Percentiles rank a stretch among this genome's conserved stretches.
Conservation (phyloP, 2,888 invertebrate species). For the Venustoraphidia nigricollis region DNA sequence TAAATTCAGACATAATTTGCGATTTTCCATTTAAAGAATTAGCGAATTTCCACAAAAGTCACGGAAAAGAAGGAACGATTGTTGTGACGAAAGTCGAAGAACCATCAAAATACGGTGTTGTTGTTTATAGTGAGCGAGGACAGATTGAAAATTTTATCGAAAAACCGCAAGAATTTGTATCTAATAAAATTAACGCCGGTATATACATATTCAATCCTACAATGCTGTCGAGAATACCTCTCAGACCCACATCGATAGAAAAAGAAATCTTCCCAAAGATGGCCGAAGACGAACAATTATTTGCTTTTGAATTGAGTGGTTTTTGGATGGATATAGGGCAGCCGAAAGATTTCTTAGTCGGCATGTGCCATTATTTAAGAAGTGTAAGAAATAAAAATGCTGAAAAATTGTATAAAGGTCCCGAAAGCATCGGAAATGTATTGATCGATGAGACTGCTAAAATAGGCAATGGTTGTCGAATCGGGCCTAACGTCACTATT, state of each 20-base stretch:
- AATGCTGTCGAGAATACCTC: conserved; percentile 75
- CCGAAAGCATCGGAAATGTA: conserved; percentile 84
- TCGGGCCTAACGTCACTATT: conserved; percentile 97
- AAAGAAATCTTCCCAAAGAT: conserved; percentile 96
- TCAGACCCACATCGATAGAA: conserved; percentile 93
- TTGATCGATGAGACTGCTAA: conserved; percentile 81
- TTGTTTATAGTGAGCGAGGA: conserved; percentile 76
- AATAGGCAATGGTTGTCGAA: conserved; percentile 86
- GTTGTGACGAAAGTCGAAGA: conserved; percentile 98
- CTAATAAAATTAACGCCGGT: conserved; percentile 99
- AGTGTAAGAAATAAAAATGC: conserved; percentile 68
- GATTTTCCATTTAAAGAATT: conserved; percentile 97
- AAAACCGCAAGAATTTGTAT: conserved; percentile 97
- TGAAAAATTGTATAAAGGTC: conserved; percentile 51
- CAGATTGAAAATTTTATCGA: conserved; percentile 89
- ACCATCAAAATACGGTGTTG: conserved; percentile 98
- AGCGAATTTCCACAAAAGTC: conserved; percentile 77
- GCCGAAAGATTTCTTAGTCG: conserved; percentile 94
- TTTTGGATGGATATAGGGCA: conserved; percentile 99
- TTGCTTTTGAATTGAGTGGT: conserved; percentile 85
- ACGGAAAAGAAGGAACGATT: conserved; percentile 95
- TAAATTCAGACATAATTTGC: conserved; percentile 98
- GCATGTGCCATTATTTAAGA: conserved; percentile 86
- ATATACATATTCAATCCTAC: conserved; percentile 93
- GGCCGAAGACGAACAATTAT: conserved; percentile 75